phyloP scores from a whole-genome alignment of 2,888 invertebrate genomes.

The Diploptera punctata region DNA sequence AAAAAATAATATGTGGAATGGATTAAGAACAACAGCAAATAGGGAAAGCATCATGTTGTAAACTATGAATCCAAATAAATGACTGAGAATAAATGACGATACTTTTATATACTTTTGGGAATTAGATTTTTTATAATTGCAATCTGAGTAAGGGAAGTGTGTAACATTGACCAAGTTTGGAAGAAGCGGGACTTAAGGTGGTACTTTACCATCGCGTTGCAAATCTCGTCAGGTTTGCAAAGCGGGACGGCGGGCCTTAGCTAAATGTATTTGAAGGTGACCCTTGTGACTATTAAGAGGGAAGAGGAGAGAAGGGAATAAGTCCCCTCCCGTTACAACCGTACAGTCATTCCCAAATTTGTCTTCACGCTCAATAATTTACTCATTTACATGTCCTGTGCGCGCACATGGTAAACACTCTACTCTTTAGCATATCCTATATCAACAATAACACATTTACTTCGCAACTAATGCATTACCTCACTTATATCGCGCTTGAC shows the following conservation, averaged over 20 bases:
- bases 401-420: background rate
- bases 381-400: background rate
- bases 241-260: background rate
- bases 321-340: background rate
- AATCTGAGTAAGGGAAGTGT: too few relatives aligned
- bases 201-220: background rate
- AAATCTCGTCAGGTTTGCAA: background rate
- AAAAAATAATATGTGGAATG: too few relatives aligned
- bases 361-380: background rate
- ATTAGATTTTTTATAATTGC: too few relatives aligned
- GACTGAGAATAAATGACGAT: too few relatives aligned
- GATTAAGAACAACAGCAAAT: too few relatives aligned
- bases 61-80: too few relatives aligned
- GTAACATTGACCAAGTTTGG: too few relatives aligned
- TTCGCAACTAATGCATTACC: background rate
- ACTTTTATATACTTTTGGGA: too few relatives aligned
- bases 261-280: conserved; percentile 35
- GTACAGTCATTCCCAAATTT: conserved; percentile 12
- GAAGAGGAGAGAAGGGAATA: background rate
- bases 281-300: background rate
- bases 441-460: background rate
- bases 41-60: too few relatives aligned
- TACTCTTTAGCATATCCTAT: background rate
- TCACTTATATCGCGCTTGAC: background rate
- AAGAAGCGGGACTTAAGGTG: too few relatives aligned